Percentiles rank a stretch among this genome's conserved stretches.
phyloP scores from a whole-genome alignment of 2,888 invertebrate species.

The Lochmaea capreae region DNA sequence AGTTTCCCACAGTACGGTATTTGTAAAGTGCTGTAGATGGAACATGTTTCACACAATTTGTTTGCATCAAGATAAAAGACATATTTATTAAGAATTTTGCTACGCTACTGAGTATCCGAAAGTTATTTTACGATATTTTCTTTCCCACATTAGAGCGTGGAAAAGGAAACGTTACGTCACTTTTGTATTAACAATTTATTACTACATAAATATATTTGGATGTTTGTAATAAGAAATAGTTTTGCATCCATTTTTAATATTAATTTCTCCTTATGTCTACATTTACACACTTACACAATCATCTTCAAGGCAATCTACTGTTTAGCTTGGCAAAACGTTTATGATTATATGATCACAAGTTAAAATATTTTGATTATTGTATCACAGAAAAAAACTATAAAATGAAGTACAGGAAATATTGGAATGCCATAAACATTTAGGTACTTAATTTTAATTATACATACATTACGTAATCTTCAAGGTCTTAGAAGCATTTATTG shows the following conservation, averaged over 20 bases:
- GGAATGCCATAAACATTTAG: not conserved
- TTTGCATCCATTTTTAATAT: constrained; percentile 2
- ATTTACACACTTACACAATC: constrained; percentile 8
- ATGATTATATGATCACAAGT: not conserved
- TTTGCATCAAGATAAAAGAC: too few species aligned
- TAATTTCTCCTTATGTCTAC: constrained; percentile 4
- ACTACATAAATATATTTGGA: not conserved
- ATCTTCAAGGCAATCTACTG: constrained; percentile 4
- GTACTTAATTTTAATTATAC: not conserved
- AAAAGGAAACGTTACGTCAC: not conserved
- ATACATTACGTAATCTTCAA: not conserved
- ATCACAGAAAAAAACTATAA: not conserved
- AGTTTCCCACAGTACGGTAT: not conserved
- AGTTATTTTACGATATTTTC: not conserved
- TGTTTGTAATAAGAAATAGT: not conserved
- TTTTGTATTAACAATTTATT: constrained; percentile 5
- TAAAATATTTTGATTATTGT: not conserved
- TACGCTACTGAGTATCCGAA: not conserved
- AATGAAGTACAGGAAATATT: not conserved
- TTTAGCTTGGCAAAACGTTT: not conserved
- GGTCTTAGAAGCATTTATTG: not conserved
- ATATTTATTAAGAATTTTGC: not conserved
- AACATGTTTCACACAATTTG: too few species aligned
- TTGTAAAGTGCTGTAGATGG: too few species aligned
- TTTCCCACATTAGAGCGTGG: not conserved